Percentiles rank a stretch among this genome's conserved stretches.
phyloP scores from a whole-genome alignment of 2,797 vertebrate genomes.

The Danionella dracula region DNA sequence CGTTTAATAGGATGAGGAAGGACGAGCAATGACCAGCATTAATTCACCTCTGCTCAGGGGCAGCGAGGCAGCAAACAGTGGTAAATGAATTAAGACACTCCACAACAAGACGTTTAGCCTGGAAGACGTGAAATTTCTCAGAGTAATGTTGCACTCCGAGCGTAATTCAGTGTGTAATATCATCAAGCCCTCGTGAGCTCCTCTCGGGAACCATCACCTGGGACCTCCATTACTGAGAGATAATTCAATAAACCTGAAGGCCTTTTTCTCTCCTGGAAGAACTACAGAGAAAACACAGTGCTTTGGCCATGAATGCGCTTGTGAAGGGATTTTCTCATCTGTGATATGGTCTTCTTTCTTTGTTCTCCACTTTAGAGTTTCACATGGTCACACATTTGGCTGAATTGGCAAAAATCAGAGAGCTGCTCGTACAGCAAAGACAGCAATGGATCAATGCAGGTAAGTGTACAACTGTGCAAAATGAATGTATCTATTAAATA shows the following conservation, averaged over 20 bases:
- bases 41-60: conserved; percentile 37
- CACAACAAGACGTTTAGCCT: conserved; percentile 30
- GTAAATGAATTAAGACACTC: conserved; percentile 43
- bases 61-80: conserved; percentile 14
- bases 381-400: background rate
- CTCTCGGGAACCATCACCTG: conserved; percentile 34
- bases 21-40: conserved; percentile 40
- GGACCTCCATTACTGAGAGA: conserved; percentile 40
- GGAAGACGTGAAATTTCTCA: conserved; percentile 40
- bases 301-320: conserved; percentile 1
- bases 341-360: background rate
- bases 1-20: conserved; percentile 19
- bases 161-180: conserved; percentile 45
- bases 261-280: background rate
- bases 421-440: background rate
- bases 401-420: background rate
- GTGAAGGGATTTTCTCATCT: background rate
- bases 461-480: no score
- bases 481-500: no score
- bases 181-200: conserved; percentile 29
- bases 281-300: background rate
- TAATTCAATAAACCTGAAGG: conserved; percentile 26
- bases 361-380: background rate
- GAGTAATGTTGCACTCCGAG: conserved; percentile 27
- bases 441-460: background rate